Base-by-base conservation (phyloP, 2,113 vertebrate genomes). In the Nerophis lumbriciformis region DNA sequence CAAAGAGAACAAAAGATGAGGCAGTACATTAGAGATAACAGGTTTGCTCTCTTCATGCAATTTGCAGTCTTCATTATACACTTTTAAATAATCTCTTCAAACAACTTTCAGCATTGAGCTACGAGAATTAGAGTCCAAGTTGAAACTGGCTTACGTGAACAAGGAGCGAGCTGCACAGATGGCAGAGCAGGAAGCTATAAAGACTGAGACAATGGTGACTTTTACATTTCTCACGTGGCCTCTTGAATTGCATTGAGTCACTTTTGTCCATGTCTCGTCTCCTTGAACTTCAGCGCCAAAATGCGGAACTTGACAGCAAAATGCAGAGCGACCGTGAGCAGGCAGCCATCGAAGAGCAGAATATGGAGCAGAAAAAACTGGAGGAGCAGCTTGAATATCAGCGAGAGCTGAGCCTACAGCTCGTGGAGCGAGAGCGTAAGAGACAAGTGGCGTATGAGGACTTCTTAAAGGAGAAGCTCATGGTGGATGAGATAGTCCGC, bases 151-250 rank as follows among this genome's bases (percentile, higher is more conserved):
- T 0, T 97, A 97, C 61, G 45, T 95, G 86, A 95, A 92, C 78
- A 93, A 92, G 79, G 95, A 93, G 72, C 86, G 92, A 75, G 94
- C 92, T 28, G 93, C 92, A n/a, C 96, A 98, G 82, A 88, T 98
- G 1, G 93, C 92, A 56, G 94, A 98, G 68, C 94, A 92, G 66
- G 91, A 93, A 67, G 91, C 89, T 10, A 63, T 90, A 5, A 91
- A 84, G 69, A 83, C 76, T 48, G 93, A 95, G 74, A 83, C 88
- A 45, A 89, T 90, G 90, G 96, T 99, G 89, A 93, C 66, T 6
- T 14, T 14, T 4, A n/a, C 8, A 45, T 45, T 45, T 11, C 42
- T 12, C 5, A 8, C 7, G 5, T 39, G 2, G 8, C 39, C 39
- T 44, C 14, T 57, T 14, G n/a, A 57, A 44, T 44, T 1, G n/a